A percentile compares a stretch with the other conserved stretches of the same genome.
phyloP scores from a whole-genome alignment of 1,140 invertebrate genomes.

The Gryllus bimaculatus region DNA sequence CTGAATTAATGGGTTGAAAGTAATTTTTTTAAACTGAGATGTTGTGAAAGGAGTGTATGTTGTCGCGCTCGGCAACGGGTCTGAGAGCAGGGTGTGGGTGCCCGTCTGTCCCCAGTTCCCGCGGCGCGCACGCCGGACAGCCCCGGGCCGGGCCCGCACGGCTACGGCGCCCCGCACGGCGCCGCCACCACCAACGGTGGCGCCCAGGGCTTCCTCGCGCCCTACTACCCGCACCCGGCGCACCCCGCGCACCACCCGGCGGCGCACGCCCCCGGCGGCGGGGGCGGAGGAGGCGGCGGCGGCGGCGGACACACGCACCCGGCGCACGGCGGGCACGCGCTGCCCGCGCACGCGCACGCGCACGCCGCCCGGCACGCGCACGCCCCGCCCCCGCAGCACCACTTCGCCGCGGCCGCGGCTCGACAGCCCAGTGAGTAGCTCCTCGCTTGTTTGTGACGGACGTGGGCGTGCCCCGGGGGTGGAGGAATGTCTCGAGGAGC shows the following conservation, averaged over 20 bases:
- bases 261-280: background rate
- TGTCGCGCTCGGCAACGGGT: background rate
- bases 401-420: background rate
- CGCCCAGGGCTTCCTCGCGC: constrained; percentile 17
- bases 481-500: too few species aligned
- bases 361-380: background rate
- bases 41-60: background rate
- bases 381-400: constrained; percentile 12
- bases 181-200: background rate
- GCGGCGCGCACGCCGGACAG: constrained; percentile 43
- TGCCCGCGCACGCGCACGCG: background rate
- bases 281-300: too few species aligned
- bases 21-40: background rate
- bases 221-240: constrained; percentile 20
- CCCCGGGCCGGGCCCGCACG: constrained; percentile 40
- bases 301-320: background rate
- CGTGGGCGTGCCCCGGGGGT: too few species aligned
- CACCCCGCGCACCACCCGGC: constrained; percentile 14
- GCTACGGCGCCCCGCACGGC: constrained; percentile 7
- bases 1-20: background rate
- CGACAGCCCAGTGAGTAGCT: constrained; percentile 15
- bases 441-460: background rate
- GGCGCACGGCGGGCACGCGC: constrained; percentile 1
- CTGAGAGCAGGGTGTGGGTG: background rate
- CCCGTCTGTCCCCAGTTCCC: constrained; percentile 26